phyloP scores from a whole-genome alignment of 2,888 invertebrate genomes.

The Troilus luridus region DNA sequence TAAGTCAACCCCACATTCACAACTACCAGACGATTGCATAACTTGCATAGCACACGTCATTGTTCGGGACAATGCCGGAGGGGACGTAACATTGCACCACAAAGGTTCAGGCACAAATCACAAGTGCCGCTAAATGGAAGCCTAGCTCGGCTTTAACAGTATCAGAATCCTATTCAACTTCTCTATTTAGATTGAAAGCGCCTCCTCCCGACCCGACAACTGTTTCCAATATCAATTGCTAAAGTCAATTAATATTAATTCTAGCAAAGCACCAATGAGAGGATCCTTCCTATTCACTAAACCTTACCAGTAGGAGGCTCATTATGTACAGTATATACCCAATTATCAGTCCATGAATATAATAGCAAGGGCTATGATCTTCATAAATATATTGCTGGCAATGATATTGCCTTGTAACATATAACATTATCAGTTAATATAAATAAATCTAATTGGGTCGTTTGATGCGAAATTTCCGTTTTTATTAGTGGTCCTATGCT shows the following conservation, averaged over 20 bases:
- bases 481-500: too few relatives aligned
- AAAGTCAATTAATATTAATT: conserved; percentile 25
- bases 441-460: too few relatives aligned
- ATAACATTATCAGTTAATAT: too few relatives aligned
- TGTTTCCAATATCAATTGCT: conserved; percentile 12
- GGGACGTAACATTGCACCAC: background rate
- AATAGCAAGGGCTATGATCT: background rate
- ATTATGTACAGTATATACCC: background rate
- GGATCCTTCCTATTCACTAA: background rate
- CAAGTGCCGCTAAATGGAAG: background rate
- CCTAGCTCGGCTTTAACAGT: background rate
- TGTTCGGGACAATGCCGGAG: background rate
- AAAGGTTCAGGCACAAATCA: background rate
- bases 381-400: too few relatives aligned
- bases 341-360: background rate
- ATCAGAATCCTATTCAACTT: conserved; percentile 10
- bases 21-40: background rate
- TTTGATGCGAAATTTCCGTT: too few relatives aligned
- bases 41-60: background rate
- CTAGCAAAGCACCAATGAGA: background rate
- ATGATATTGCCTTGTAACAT: too few relatives aligned
- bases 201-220: background rate
- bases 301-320: background rate
- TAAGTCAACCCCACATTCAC: background rate
- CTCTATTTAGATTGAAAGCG: background rate